A percentile compares a stretch with the other conserved stretches of the same genome.
Evolutionary conservation across 2,113 vertebrate genomes (phyloP).

Genomic region (Aviceda subcristata): DNA sequence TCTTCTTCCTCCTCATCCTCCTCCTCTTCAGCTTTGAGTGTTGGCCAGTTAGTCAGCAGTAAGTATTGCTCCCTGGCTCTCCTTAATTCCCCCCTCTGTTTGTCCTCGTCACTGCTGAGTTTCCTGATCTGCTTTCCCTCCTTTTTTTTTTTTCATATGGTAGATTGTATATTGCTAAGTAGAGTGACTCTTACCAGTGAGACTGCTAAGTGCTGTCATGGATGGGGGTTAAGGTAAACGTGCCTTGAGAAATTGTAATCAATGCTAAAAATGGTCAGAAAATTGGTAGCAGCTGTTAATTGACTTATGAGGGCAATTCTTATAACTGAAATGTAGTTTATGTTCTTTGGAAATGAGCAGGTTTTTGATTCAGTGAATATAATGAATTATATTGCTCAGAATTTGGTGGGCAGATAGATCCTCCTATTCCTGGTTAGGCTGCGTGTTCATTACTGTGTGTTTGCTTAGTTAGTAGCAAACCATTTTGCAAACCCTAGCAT

Average conservation of each 20-base stretch:
- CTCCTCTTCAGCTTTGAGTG: slow-evolving; percentile 96
- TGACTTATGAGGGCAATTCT: not conserved
- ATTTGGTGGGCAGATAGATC: not conserved
- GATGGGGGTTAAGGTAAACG: not conserved
- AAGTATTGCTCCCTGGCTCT: slow-evolving; percentile 79
- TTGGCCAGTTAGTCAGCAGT: slow-evolving; percentile 99
- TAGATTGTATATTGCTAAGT: not conserved
- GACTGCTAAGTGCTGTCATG: not conserved
- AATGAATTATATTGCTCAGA: not conserved
- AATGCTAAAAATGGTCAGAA: not conserved
- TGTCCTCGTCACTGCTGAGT: slow-evolving; percentile 12
- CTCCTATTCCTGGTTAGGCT: not conserved
- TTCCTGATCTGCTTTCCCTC: not conserved
- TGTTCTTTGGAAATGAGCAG: not conserved
- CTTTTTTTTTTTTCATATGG: not conserved
- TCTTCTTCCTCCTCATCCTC: slow-evolving; percentile 93
- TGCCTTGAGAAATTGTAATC: not conserved
- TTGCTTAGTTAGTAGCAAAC: not conserved
- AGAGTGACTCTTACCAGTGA: not conserved
- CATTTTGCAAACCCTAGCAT: not conserved
- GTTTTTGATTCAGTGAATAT: not conserved
- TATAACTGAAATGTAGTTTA: not conserved
- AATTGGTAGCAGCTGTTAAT: not conserved
- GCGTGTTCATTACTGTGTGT: not conserved
- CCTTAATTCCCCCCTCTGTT: not conserved